These are phyloP conservation scores for Noctuana brunneofusca DNA, from an alignment of 2,888 invertebrate species.

Conservation along the genomic window DNA sequence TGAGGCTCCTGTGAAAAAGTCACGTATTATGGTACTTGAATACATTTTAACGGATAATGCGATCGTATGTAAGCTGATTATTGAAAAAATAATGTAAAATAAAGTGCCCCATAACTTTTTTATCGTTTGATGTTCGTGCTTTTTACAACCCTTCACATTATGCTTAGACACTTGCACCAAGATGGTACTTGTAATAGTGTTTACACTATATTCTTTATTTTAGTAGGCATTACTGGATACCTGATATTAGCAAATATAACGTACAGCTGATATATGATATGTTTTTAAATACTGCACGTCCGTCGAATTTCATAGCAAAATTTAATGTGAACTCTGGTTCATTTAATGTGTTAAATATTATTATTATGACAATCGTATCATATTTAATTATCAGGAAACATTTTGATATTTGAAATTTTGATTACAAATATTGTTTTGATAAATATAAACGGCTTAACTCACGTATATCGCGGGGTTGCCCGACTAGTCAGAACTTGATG, in stretches of 20 bases:
- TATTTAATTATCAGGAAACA: too few relatives aligned
- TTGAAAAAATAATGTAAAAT: conserved; percentile 21
- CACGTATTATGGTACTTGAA: conserved; percentile 33
- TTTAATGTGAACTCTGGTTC: too few relatives aligned
- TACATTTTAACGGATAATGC: conserved; percentile 32
- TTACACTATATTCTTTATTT: background rate
- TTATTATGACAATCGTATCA: background rate
- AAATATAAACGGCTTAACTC: too few relatives aligned
- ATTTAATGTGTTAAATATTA: too few relatives aligned
- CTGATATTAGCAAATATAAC: background rate
- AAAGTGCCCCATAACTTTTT: conserved; percentile 12
- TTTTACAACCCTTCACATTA: conserved; percentile 5
- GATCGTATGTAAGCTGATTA: conserved; percentile 32
- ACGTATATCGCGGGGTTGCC: too few relatives aligned
- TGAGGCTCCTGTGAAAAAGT: conserved; percentile 23
- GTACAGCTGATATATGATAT: background rate
- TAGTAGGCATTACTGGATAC: background rate
- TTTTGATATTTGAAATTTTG: too few relatives aligned
- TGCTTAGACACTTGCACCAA: background rate
- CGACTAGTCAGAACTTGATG: too few relatives aligned
- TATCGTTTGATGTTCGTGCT: conserved; percentile 2
- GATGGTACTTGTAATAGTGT: background rate
- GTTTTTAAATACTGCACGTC: background rate
- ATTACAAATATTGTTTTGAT: too few relatives aligned
- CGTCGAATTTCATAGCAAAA: background rate